A percentile compares a stretch with the other conserved stretches of the same genome.
phyloP scores from a whole-genome alignment of 2,888 invertebrate genomes.

The Andricus quercusramuli region DNA sequence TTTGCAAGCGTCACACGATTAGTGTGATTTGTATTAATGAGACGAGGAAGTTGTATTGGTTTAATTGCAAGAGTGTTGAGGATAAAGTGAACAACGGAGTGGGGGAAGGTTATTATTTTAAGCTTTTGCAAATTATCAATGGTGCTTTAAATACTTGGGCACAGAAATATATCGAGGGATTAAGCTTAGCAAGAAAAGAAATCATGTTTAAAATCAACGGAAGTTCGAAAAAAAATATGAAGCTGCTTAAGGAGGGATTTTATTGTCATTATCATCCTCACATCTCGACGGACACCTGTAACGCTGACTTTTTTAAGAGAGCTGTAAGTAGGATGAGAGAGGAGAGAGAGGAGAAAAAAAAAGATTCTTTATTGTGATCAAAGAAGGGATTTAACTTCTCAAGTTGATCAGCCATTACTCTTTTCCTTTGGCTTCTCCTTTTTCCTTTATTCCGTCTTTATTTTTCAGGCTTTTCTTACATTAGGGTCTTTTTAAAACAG shows the following conservation, averaged over 20 bases:
- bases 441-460: not conserved
- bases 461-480: not conserved
- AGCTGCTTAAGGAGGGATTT: slow-evolving; percentile 75
- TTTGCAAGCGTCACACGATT: slow-evolving; percentile 74
- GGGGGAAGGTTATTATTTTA: slow-evolving; percentile 75
- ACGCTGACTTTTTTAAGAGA: slow-evolving; percentile 93
- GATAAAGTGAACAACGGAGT: slow-evolving; percentile 73
- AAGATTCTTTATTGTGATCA: not conserved
- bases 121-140: slow-evolving; percentile 71
- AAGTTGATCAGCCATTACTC: not conserved
- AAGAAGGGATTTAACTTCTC: not conserved
- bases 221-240: slow-evolving; percentile 74
- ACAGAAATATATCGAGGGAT: slow-evolving; percentile 71
- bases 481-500: not conserved
- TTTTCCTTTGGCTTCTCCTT: not conserved
- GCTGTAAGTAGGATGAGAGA: slow-evolving; percentile 79
- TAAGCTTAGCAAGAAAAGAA: slow-evolving; percentile 68
- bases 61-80: slow-evolving; percentile 74
- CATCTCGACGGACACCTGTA: slow-evolving; percentile 91
- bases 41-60: slow-evolving; percentile 73
- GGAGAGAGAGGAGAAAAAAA: not conserved
- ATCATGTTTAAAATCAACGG: slow-evolving; percentile 77
- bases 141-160: slow-evolving; percentile 73
- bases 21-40: slow-evolving; percentile 76
- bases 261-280: slow-evolving; percentile 89